A percentile compares a stretch with the other conserved stretches of the same genome.
Evolutionary conservation across 2,888 invertebrate genomes (phyloP).

Genomic region (Apocheima hispidaria): DNA sequence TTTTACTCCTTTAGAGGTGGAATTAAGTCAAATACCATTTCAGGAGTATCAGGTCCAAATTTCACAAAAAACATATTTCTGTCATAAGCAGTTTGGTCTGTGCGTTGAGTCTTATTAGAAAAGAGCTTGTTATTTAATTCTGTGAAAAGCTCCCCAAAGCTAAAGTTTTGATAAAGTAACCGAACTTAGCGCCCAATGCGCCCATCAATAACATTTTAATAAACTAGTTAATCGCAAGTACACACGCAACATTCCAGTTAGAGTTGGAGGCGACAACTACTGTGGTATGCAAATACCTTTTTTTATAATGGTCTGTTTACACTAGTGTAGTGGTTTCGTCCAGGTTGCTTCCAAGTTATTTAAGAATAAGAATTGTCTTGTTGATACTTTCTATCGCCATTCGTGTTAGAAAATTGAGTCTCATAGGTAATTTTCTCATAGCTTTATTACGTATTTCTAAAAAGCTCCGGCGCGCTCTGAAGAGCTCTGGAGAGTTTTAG

Average conservation of each 20-base stretch:
- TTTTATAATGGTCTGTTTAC: conserved; percentile 48
- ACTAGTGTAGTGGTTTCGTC: no score
- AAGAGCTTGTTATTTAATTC: conserved; percentile 13
- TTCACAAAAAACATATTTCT: no score
- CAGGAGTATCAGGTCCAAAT: no score
- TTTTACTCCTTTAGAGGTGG: no score
- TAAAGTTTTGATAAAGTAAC: conserved; percentile 60
- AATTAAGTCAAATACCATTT: no score
- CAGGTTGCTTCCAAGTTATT: no score
- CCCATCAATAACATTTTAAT: conserved; percentile 77
- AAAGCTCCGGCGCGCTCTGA: no score
- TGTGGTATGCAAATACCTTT: conserved; percentile 75
- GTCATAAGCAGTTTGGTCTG: background rate
- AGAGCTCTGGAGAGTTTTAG: no score
- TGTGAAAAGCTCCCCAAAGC: conserved; percentile 43
- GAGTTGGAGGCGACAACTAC: conserved; percentile 70
- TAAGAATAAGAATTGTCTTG: background rate
- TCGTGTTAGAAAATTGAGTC: background rate
- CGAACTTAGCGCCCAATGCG: conserved; percentile 64
- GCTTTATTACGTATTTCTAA: no score
- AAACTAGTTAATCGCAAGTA: conserved; percentile 63
- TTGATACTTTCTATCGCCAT: background rate
- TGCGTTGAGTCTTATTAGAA: background rate
- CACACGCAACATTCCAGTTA: conserved; percentile 70
- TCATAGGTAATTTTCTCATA: background rate